phyloP scores from a whole-genome alignment of 1,140 invertebrate species.

The Lucilia cuprina region DNA sequence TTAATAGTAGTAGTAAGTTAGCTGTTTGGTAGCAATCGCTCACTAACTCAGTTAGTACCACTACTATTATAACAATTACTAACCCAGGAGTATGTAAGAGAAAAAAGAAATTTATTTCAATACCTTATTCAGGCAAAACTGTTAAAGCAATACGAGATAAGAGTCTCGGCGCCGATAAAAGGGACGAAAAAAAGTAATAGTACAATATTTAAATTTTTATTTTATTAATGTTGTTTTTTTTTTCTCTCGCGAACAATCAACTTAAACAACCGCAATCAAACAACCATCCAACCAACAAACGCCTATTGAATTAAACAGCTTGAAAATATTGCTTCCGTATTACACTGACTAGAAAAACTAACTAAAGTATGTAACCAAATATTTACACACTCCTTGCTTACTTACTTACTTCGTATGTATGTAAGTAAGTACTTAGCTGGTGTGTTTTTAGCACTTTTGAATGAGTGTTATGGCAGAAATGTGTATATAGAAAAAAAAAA shows the following conservation, averaged over 20 bases:
- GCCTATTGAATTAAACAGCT: constrained; percentile 25
- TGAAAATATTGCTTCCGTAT: constrained; percentile 26
- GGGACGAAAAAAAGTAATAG: constrained; percentile 9
- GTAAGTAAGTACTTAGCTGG: background rate
- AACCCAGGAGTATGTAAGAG: background rate
- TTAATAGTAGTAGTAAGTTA: background rate
- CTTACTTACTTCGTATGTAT: background rate
- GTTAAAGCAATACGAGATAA: constrained; percentile 15
- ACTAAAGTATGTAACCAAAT: background rate
- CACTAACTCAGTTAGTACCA: background rate
- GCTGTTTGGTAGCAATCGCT: background rate
- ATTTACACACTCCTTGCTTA: background rate
- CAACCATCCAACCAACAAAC: background rate
- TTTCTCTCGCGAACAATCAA: too few species aligned
- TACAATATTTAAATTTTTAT: background rate
- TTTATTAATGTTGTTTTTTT: background rate
- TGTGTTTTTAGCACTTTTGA: constrained; percentile 27
- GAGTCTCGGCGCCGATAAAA: constrained; percentile 32
- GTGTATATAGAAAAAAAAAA: too few species aligned
- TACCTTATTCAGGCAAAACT: constrained; percentile 23
- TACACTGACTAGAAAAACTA: background rate
- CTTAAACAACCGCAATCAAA: too few species aligned
- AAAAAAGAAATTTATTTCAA: constrained; percentile 28
- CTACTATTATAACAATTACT: background rate
- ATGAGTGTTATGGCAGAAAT: background rate